Base-by-base conservation (phyloP, 2,113 vertebrate species). In the Opisthocomus hoazin region DNA sequence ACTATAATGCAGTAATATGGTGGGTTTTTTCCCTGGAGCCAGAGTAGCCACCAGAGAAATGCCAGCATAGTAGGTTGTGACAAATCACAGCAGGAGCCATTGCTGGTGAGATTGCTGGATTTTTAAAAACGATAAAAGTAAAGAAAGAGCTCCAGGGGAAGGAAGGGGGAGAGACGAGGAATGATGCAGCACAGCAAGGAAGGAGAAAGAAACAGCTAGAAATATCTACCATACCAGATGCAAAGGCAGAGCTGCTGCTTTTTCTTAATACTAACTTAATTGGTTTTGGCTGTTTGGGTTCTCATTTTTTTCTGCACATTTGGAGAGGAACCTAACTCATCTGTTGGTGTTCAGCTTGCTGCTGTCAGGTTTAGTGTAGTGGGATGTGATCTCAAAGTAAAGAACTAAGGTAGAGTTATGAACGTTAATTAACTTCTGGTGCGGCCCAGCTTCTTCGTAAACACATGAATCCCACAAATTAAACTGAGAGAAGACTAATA, bases 1-100 rank as follows among this genome's bases (percentile, higher is more conserved):
- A 53, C 19, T 66, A 14, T 37, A 58, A 75, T 34, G 34, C 16
- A 75, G 69, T 39, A 60, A 82, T 53, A 29, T 0, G 50, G 17
- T 39, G 16, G 2, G 0, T 0, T 8, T 30, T 70, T 37, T 77
- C n/a, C 48, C 18, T 51, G n/a, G 15, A 64, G 27, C 6, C 23
- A 86, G 16, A 94, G 30, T 73, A 88, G 39, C 19, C 23, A 48
- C 18, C 26, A 60, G 53, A 90, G 50, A 53, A 71, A 61, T 65
- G 24, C 29, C 51, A 63, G 41, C 36, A 36, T 21, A 60, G 21
- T 11, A 61, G 16, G 7, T 61, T 92, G 50, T 92, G 63, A 57
- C 27, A 89, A 58, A 65, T 65, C 76, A 73, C 34, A 30, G 21
- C 1, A 11, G 11, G 5, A 68, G 16, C 12, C 36, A 27, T 68